Base-by-base conservation (phyloP, 2,888 invertebrate genomes). In the Leptinotarsa juncta region DNA sequence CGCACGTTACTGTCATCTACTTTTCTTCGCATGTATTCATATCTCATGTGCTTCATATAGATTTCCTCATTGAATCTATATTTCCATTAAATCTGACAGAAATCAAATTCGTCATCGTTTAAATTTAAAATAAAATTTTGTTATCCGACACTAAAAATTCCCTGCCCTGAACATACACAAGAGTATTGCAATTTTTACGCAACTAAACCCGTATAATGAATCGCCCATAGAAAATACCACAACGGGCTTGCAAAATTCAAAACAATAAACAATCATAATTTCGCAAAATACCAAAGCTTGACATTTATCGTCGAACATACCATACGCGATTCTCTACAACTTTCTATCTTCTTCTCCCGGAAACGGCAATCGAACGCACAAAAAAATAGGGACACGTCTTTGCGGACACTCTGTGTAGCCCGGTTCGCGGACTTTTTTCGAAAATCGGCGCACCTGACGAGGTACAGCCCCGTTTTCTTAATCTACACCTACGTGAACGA, bases 271-370 rank as follows among this genome's bases (percentile, higher is more conserved):
- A 65, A 67, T 72, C 62, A 62, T 67, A 57, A 71, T 75, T 77
- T 77, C 72, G 74, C 74, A 77, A 77, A 77, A 74, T 76, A 72
- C 71, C 77, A 70, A 48, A 71, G 67, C 49, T 57, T 66, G 75
- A 73, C 65, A 71, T 76, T 71, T 73, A 68, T 67, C 67, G 62
- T 62, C 42, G 26, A 62, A 62, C 62, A 42, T 62, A 62, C 62
- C 62, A 26, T 60, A 51, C 67, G 55, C 67, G 50, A 67, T 53
- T 53, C 10, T 18, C 18, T 18, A 53, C 18, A 53, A 73, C 78
- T 78, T 78, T 77, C 77, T 77, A 75, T 75, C 69, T 65, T 75
- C 57, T 66, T 69, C 72, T 53, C n/a, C 23, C 48, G 65, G 71
- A 76, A 71, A 71, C 73, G 51, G 23, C 57, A 65, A 50, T 32